Evolutionary conservation across 2,113 vertebrate genomes (phyloP), one percentile per base, ranked within the genome.

Genomic region (mouse (Mus musculus)): DNA sequence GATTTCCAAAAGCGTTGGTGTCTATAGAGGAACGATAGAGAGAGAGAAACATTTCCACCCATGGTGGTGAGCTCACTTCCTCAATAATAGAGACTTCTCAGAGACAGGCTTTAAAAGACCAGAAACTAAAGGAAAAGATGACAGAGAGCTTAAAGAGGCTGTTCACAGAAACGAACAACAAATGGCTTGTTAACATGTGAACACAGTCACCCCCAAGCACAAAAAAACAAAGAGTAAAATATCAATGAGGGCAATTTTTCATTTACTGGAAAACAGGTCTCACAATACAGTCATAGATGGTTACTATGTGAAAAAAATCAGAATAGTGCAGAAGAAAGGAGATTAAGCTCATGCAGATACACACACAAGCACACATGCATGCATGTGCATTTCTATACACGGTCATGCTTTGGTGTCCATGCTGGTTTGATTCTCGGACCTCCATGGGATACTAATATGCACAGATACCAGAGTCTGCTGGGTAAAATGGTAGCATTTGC

Each of bases 21-120:
- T 86, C 73, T 89, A 24, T 85, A 56, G 28, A 28, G 78, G 93
- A 96, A 88, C 80, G 90, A 67, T 90, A n/a, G 82, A 94, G 87
- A 88, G 54, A 11, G 22, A 24, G 91, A 96, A 96, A 20, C 91
- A 95, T 93, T 94, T 88, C 91, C 93, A 46, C 9, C 65, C 93
- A 88, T 67, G 71, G 88, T 92, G 92, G 94, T 97, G 78, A 96
- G 49, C 63, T 97, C 93, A 96, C 93, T 97, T 95, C 92, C 92
- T 95, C 85, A 82, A 86, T 61, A 71, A 92, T 39, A 88, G 95
- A 97, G 95, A 42, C 59, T 36, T 96, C 95, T 96, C 95, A 97
- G 78, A 96, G 95, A 76, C 89, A n/a, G 36, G 52, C 86, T 91
- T 94, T 86, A 86, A 96, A 97, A 92, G 90, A 24, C 88, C 65